Conservation (phyloP, 2,888 invertebrate genomes). For the Criorhina ranunculi region DNA sequence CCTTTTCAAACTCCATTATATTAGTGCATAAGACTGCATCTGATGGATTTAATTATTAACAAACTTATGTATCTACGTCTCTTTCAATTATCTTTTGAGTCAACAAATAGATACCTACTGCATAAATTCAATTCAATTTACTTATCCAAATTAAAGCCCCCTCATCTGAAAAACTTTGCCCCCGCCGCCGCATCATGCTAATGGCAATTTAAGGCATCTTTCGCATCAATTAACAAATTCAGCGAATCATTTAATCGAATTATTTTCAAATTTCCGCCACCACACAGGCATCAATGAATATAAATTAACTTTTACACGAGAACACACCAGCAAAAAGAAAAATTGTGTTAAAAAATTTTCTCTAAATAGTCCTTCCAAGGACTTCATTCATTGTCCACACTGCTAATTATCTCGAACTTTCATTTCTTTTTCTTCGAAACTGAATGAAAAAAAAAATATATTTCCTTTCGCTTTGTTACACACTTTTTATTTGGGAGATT, state of each 20-base stretch:
- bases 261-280: conserved; percentile 48
- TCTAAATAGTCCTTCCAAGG: conserved; percentile 38
- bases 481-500: conserved; percentile 35
- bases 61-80: too few relatives aligned
- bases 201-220: conserved; percentile 32
- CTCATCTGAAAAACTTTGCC: too few relatives aligned
- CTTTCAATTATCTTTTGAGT: too few relatives aligned
- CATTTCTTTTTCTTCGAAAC: neutral
- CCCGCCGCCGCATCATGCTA: neutral
- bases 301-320: conserved; percentile 35
- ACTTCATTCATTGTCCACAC: conserved; percentile 29
- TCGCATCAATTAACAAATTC: conserved; percentile 50
- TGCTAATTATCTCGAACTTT: conserved; percentile 52
- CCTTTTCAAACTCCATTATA: too few relatives aligned
- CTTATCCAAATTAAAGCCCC: too few relatives aligned
- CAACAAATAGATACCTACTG: too few relatives aligned
- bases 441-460: neutral
- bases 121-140: too few relatives aligned
- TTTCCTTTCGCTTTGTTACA: conserved; percentile 43
- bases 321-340: neutral
- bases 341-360: neutral
- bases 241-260: conserved; percentile 61
- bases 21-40: too few relatives aligned
- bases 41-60: too few relatives aligned
- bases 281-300: conserved; percentile 41